Base-by-base conservation (phyloP, 2,888 invertebrate genomes). In the Caenorhabditis wallacei region DNA sequence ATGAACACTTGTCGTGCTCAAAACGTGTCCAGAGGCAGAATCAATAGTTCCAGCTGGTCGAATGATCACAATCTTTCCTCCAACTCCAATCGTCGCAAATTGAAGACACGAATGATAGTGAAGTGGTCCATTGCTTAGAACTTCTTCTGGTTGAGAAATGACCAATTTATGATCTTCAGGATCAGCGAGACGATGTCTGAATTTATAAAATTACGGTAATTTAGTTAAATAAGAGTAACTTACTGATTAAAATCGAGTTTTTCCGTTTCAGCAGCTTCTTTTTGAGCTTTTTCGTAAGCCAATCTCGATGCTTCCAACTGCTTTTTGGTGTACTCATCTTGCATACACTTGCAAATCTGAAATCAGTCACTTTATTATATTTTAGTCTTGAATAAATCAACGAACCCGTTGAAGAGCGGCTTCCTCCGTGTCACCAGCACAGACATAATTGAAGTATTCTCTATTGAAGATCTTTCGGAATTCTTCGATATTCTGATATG, bases 381-480 rank as follows among this genome's bases (percentile, higher is more conserved):
- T 20, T 22, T 59, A 8, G 3, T 30, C 8, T 30, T 40, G 13
- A 40, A 40, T 40, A 13, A 40, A 40, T 40, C 5, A 40, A 63
- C 48, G 5, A 40, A 86, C 86, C 81, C 82, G 82, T 66, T 51
- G 79, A 7, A 87, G 71, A 10, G 87, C 87, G 26, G 54, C 30
- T 51, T 85, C 80, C 7, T 82, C 48, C 26, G 43, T 56, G 48
- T 85, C 82, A n/a, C 82, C 85, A 30, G 30, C 20, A 24, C 87
- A 85, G 20, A 71, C 64, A 59, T 64, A 83, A 24, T 82, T 85
- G 75, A 75, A 87, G 56, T 80, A 87, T 37, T 87, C 85, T 7
- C 83, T 53, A 53, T 84, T 87, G 53, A 85, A 87, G 20, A 66
- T 71, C 18, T 83, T 83, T 20, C 79, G 85, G 59, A 87, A 87